Percentiles rank a stretch among this genome's conserved stretches.
phyloP scores from a whole-genome alignment of 2,797 vertebrate genomes.

The Acanthopagrus latus region DNA sequence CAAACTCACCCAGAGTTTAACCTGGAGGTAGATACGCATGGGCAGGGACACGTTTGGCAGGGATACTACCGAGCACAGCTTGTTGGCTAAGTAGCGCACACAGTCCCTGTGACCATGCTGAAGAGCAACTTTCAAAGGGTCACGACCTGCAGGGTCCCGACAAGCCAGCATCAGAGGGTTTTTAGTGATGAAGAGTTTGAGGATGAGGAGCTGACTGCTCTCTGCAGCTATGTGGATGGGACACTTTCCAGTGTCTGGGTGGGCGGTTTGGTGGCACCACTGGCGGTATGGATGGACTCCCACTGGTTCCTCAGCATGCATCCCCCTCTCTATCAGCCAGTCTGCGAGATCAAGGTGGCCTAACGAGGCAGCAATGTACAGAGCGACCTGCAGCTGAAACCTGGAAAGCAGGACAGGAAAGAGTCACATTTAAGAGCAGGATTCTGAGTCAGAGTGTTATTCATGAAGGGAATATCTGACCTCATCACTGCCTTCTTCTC shows the following conservation, averaged over 20 bases:
- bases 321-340: slow-evolving; percentile 83
- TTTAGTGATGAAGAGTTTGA: slow-evolving; percentile 84
- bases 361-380: slow-evolving; percentile 83
- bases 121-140: slow-evolving; percentile 80
- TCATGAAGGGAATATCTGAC: slow-evolving; percentile 45
- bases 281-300: slow-evolving; percentile 83
- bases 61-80: slow-evolving; percentile 81
- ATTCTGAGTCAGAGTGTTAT: background rate
- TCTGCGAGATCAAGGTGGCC: slow-evolving; percentile 83
- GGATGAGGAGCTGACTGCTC: slow-evolving; percentile 80
- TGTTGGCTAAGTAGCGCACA: slow-evolving; percentile 79
- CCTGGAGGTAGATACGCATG: slow-evolving; percentile 81
- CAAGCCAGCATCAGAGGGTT: slow-evolving; percentile 79
- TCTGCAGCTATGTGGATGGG: slow-evolving; percentile 84
- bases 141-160: slow-evolving; percentile 71
- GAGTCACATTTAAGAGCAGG: background rate
- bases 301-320: slow-evolving; percentile 75
- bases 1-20: slow-evolving; percentile 81
- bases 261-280: slow-evolving; percentile 85
- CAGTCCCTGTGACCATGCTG: slow-evolving; percentile 78
- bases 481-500: slow-evolving; percentile 73
- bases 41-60: slow-evolving; percentile 78
- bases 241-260: slow-evolving; percentile 80
- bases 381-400: slow-evolving; percentile 86
- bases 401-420: slow-evolving; percentile 60